Base-by-base conservation (phyloP, 2,113 vertebrate genomes). In the Toxotes jaculatrix region DNA sequence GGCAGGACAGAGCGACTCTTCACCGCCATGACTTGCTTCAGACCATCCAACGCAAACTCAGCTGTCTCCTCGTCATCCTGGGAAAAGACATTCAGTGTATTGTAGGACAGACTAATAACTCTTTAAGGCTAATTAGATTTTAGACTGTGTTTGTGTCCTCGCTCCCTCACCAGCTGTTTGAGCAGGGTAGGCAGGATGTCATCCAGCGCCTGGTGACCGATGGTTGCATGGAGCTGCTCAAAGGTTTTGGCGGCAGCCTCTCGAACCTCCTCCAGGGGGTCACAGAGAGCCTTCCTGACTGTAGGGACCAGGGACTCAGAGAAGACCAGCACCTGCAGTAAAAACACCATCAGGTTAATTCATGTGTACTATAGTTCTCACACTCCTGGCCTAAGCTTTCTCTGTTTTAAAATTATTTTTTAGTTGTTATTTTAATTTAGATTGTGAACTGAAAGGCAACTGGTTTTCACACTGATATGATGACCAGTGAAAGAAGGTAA, bases 11-110 rank as follows among this genome's bases (percentile, higher is more conserved):
- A 98, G 8, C 98, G 97, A 91, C 98, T 99, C 94, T 99, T 99
- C 75, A 99, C 97, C 12, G 97, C 97, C 98, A 99, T 99, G 74
- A 99, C 98, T 84, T 99, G 98, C 93, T 98, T 99, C 76, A 99
- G 95, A 60, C 98, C 98, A 6, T 99, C 98, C 93, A 99, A 91
- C 71, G 98, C 98, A 87, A 98, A 99, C 65, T 96, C 97, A 0
- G 97, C 95, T 0, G 96, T 96, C 31, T 96, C 94, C 77, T 96
- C 93, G 5, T 97, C 95, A 51, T 98, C 96, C 98, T 99, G 87
- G 5, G 34, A 80, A 77, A 68, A 71, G 5, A 77, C 6, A 59
- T 19, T 12, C 4, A 4, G 4, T 8, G 17, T 23, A 1, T 31
- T 17, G 49, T 0, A 69, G 32, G 3, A 12, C 9, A 17, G 57